Percentiles rank a stretch among this genome's conserved stretches.
These are phyloP conservation scores for Ametastegia equiseti DNA, from an alignment of 2,888 invertebrate genomes.

Conservation along the genomic window DNA sequence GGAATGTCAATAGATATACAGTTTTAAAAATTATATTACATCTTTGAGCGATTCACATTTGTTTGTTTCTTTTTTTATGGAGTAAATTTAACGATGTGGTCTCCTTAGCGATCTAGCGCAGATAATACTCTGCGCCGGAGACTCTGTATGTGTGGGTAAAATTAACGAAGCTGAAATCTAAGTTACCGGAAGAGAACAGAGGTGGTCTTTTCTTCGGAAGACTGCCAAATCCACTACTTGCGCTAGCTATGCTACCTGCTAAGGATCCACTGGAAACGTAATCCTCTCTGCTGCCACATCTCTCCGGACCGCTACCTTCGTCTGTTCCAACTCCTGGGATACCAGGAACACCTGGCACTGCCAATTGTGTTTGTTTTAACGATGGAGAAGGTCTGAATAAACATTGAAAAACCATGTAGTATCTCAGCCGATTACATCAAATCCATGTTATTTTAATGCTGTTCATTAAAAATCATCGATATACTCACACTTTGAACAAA, in stretches of 20 bases:
- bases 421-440: not conserved
- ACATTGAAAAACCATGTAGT: conserved; percentile 16
- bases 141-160: conserved; percentile 24
- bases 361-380: conserved; percentile 79
- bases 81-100: not conserved
- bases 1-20: not conserved
- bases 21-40: not conserved
- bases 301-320: conserved; percentile 67
- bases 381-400: conserved; percentile 81
- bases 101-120: not conserved
- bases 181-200: conserved; percentile 78
- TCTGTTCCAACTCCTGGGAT: conserved; percentile 67
- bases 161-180: conserved; percentile 33
- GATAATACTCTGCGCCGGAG: not conserved
- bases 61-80: not conserved
- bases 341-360: conserved; percentile 72
- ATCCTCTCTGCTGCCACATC: conserved; percentile 77
- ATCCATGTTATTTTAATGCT: not conserved
- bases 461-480: not conserved
- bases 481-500: conserved; percentile 96
- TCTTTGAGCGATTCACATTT: not conserved
- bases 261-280: conserved; percentile 80
- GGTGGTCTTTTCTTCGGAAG: conserved; percentile 87
- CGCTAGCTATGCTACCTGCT: conserved; percentile 83
- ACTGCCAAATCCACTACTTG: conserved; percentile 92